Conservation (phyloP, 2,113 vertebrate genomes). For the Paraplagusia blochii region DNA sequence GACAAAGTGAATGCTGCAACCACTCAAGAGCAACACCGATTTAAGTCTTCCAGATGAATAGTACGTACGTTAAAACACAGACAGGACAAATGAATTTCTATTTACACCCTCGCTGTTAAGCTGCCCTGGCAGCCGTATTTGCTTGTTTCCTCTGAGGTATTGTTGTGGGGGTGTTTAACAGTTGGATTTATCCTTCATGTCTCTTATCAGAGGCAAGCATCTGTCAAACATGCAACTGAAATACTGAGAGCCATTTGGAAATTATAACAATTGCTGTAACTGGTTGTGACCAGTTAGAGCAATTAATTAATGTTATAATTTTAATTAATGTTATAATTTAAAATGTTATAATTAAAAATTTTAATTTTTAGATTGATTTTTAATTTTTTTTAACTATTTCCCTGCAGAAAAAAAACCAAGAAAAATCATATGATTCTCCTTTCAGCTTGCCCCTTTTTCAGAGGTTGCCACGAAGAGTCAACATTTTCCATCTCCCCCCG, state of each 20-base stretch:
- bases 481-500: no score
- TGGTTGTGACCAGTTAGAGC: no score
- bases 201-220: slow-evolving; percentile 63
- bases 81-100: not conserved
- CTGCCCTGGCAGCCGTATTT: slow-evolving; percentile 21
- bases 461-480: no score
- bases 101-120: slow-evolving; percentile 1
- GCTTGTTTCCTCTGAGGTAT: slow-evolving; percentile 23
- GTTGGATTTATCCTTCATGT: slow-evolving; percentile 50
- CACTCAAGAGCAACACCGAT: not conserved
- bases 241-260: slow-evolving; percentile 56
- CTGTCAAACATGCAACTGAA: slow-evolving; percentile 50
- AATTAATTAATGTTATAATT: no score
- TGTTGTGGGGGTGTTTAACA: slow-evolving; percentile 37
- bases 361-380: no score
- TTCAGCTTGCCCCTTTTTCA: no score
- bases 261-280: no score
- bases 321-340: no score
- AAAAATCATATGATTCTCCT: no score
- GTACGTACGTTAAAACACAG: not conserved
- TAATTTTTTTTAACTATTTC: slow-evolving; percentile 37
- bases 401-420: slow-evolving; percentile 74
- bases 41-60: not conserved
- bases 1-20: no score
- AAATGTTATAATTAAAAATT: no score